Evolutionary conservation across 2,888 invertebrate genomes (phyloP).

Genomic region (Eutolmus rufibarbis): DNA sequence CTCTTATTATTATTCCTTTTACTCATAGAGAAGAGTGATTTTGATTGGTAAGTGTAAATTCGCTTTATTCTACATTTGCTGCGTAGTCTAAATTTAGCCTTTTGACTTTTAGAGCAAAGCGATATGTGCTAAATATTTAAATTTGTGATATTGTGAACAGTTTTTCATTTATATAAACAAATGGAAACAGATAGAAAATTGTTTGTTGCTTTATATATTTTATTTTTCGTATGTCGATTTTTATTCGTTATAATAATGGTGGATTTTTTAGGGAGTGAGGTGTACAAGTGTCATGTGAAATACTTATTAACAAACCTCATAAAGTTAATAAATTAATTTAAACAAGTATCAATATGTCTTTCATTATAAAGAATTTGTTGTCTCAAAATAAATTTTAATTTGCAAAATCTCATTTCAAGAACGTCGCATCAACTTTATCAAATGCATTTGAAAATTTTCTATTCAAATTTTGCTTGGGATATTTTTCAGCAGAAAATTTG

Average conservation of each 20-base stretch:
- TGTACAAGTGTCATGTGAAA: not conserved
- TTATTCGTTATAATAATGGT: not conserved
- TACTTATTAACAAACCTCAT: not conserved
- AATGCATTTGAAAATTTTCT: no score
- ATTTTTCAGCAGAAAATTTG: no score
- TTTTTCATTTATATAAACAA: not conserved
- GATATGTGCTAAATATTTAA: not conserved
- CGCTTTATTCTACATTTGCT: not conserved
- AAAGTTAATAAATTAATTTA: not conserved
- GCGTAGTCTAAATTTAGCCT: not conserved
- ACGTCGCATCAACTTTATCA: no score
- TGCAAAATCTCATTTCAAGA: no score
- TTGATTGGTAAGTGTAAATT: not conserved
- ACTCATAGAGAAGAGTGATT: not conserved
- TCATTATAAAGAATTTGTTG: no score
- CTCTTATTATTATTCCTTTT: not conserved
- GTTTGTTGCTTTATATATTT: not conserved
- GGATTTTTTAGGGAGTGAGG: not conserved
- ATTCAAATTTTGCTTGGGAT: no score
- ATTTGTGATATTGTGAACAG: not conserved
- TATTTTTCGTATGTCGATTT: not conserved
- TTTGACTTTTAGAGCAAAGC: not conserved
- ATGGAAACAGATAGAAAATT: not conserved
- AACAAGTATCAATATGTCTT: no score
- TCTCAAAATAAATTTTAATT: no score